These are phyloP conservation scores for Pycnomerus fuliginosus DNA, from an alignment of 2,888 invertebrate genomes.

Conservation along the genomic window DNA sequence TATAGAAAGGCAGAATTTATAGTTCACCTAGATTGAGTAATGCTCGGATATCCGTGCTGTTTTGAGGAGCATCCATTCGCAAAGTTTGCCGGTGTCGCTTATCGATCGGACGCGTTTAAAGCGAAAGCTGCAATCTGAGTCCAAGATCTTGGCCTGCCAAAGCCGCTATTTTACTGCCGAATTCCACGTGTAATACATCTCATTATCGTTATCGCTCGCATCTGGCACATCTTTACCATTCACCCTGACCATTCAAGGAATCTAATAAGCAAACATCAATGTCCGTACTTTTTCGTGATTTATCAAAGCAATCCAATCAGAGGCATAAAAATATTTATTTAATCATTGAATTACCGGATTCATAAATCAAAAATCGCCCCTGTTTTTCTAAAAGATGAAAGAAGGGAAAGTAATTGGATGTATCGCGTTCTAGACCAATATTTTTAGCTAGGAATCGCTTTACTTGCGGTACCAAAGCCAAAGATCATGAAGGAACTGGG, in stretches of 20 bases:
- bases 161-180: constrained; percentile 30
- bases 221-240: constrained; percentile 24
- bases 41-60: constrained; percentile 34
- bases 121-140: constrained; percentile 35
- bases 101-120: constrained; percentile 38
- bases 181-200: constrained; percentile 26
- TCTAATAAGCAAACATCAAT: constrained; percentile 20
- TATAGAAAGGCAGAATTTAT: constrained; percentile 36
- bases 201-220: constrained; percentile 22
- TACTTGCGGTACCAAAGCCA: constrained; percentile 48
- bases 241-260: constrained; percentile 15
- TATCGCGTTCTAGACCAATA: constrained; percentile 21
- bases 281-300: too few relatives aligned
- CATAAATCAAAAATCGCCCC: too few relatives aligned
- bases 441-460: constrained; percentile 51
- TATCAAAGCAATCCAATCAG: too few relatives aligned
- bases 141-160: constrained; percentile 34
- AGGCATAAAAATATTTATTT: too few relatives aligned
- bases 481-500: constrained; percentile 48
- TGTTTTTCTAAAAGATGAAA: background rate
- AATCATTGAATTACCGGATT: too few relatives aligned
- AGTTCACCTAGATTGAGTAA: constrained; percentile 38
- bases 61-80: constrained; percentile 34
- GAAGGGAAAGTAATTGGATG: background rate
- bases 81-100: constrained; percentile 37